phyloP scores from a whole-genome alignment of 1,140 invertebrate species.

The Drosophila pandora region DNA sequence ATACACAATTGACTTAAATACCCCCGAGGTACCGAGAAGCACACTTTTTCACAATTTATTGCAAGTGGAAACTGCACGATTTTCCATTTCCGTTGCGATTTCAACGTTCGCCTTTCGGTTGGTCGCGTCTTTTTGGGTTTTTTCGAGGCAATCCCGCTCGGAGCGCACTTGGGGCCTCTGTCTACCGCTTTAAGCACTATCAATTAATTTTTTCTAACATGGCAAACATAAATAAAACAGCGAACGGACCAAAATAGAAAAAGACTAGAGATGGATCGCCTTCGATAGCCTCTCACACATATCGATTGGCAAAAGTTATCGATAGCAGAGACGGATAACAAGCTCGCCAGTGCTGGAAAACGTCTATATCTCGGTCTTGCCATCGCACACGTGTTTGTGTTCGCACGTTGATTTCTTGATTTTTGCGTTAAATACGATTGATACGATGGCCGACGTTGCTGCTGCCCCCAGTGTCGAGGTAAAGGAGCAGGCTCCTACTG shows the following conservation, averaged over 20 bases:
- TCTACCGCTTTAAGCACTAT: conserved; percentile 22
- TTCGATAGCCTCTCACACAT: background rate
- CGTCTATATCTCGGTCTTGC: background rate
- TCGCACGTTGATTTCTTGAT: conserved; percentile 25
- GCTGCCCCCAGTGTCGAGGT: conserved; percentile 43
- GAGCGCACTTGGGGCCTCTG: conserved; percentile 5
- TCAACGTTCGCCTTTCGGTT: conserved; percentile 1
- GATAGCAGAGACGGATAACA: background rate
- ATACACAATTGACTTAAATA: conserved; percentile 24
- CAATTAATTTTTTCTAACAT: conserved; percentile 30
- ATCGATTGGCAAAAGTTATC: background rate
- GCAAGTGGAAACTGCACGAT: conserved; percentile 11
- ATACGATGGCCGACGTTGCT: conserved; percentile 68
- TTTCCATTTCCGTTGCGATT: conserved; percentile 15
- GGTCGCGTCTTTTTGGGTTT: background rate
- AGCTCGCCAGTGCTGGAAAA: conserved; percentile 12
- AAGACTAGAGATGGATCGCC: background rate
- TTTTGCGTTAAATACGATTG: conserved; percentile 3
- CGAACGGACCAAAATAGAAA: conserved; percentile 42
- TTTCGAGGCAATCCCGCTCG: background rate
- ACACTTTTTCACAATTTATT: conserved; percentile 9
- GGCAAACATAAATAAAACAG: conserved; percentile 47
- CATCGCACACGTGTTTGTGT: conserved; percentile 49
- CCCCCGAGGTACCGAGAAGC: conserved; percentile 1
- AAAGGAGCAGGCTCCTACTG: conserved; percentile 22